A percentile compares a stretch with the other conserved stretches of the same genome.
Evolutionary conservation across 2,888 invertebrate genomes (phyloP).

Genomic region (Phrixothrix hirtus): DNA sequence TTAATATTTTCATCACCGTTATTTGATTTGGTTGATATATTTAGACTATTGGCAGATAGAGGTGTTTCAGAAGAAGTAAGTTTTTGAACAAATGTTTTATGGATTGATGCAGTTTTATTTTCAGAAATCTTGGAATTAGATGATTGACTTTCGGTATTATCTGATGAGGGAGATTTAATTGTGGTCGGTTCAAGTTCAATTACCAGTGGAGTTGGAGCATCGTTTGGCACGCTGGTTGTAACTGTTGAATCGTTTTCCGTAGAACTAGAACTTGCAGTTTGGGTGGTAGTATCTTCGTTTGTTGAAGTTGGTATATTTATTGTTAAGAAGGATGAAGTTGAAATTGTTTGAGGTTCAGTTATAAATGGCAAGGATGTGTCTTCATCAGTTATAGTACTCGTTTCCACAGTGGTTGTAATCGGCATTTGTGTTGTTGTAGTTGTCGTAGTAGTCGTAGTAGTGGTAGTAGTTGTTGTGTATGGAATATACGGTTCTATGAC

Average conservation of each 20-base stretch:
- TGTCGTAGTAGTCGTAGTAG: conserved; percentile 4
- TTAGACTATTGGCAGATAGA: background rate
- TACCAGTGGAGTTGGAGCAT: background rate
- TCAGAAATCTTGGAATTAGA: background rate
- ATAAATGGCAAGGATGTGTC: background rate
- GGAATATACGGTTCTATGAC: conserved; percentile 10
- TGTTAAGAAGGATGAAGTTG: conserved; percentile 4
- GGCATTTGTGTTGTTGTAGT: conserved; percentile 10
- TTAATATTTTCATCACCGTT: background rate
- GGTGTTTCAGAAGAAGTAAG: background rate
- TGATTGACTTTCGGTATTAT: background rate
- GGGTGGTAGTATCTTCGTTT: conserved; percentile 9
- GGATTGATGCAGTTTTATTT: background rate
- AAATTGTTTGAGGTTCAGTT: background rate
- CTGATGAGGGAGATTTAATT: background rate
- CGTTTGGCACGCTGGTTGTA: background rate
- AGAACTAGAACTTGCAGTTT: conserved; percentile 20
- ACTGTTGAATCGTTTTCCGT: conserved; percentile 14
- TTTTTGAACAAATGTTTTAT: background rate
- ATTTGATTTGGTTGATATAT: background rate
- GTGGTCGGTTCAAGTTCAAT: background rate
- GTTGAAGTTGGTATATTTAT: conserved; percentile 6
- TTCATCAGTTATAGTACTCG: background rate
- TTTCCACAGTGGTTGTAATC: background rate
- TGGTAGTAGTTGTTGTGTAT: conserved; percentile 4